Conservation (phyloP, 2,888 invertebrate species). For the Cremastinae sp. region DNA sequence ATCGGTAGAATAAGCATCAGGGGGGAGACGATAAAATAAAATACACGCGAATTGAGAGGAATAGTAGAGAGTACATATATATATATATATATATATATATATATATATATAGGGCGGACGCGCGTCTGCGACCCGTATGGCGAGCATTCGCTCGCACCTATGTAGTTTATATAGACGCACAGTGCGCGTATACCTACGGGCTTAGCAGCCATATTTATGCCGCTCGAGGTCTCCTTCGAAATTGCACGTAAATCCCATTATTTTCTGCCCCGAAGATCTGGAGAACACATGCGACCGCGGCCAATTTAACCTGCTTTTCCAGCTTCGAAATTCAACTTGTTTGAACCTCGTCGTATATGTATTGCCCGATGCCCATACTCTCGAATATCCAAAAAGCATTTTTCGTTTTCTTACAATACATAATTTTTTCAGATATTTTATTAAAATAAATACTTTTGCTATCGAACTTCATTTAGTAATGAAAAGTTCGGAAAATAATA, state of each 20-base stretch:
- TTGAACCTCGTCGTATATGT: too few relatives aligned
- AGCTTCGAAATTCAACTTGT: slow-evolving; percentile 48
- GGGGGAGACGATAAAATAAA: slow-evolving; percentile 58
- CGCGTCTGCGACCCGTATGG: slow-evolving; percentile 65
- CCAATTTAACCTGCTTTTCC: slow-evolving; percentile 50
- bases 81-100: slow-evolving; percentile 27
- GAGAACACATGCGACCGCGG: slow-evolving; percentile 68
- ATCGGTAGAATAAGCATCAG: slow-evolving; percentile 20
- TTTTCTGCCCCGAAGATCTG: slow-evolving; percentile 65
- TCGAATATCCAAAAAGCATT: too few relatives aligned
- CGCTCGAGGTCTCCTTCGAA: slow-evolving; percentile 48
- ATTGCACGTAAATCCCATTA: slow-evolving; percentile 72
- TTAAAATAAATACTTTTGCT: too few relatives aligned
- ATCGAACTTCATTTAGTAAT: too few relatives aligned
- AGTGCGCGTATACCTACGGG: neutral
- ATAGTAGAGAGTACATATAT: slow-evolving; percentile 20
- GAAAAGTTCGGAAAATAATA: too few relatives aligned
- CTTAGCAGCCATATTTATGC: too few relatives aligned
- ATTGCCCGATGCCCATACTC: too few relatives aligned
- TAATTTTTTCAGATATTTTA: too few relatives aligned
- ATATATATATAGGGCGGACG: neutral
- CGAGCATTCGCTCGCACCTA: slow-evolving; percentile 58
- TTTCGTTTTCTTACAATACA: too few relatives aligned
- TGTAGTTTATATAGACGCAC: slow-evolving; percentile 9
- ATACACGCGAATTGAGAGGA: slow-evolving; percentile 39